These are phyloP conservation scores for Oncorhynchus gorbuscha DNA, from an alignment of 2,113 vertebrate genomes.

Conservation along the genomic window DNA sequence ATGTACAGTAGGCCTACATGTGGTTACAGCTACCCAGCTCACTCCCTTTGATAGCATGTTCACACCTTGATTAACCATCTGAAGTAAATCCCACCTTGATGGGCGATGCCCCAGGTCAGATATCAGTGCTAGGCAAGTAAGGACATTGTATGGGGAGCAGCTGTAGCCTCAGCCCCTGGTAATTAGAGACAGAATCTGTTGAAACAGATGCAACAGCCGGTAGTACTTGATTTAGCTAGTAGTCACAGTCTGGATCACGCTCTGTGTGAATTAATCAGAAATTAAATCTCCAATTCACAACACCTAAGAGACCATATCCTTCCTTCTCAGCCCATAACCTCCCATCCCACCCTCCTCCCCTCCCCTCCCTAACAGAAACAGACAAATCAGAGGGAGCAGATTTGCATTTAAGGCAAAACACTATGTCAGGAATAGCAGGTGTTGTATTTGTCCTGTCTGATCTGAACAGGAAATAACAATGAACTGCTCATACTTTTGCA, in stretches of 20 bases:
- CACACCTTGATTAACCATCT: conserved; percentile 14
- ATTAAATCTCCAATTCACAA: neutral
- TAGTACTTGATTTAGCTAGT: neutral
- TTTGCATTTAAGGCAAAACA: conserved; percentile 59
- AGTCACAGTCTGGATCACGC: neutral
- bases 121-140: conserved; percentile 32
- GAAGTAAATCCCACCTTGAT: conserved; percentile 11
- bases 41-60: conserved; percentile 9
- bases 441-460: conserved; percentile 57
- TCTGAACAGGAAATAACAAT: conserved; percentile 57
- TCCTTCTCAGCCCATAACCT: neutral
- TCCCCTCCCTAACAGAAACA: conserved; percentile 13
- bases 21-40: conserved; percentile 18
- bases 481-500: conserved; percentile 11
- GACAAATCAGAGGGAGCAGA: conserved; percentile 57
- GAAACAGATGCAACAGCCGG: conserved; percentile 30
- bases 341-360: neutral
- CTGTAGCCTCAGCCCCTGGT: conserved; percentile 19
- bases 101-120: conserved; percentile 12
- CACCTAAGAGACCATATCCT: neutral
- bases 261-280: conserved; percentile 1
- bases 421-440: conserved; percentile 63
- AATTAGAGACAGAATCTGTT: conserved; percentile 28
- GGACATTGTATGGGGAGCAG: conserved; percentile 34
- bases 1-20: neutral